Evolutionary conservation across 2,888 invertebrate genomes (phyloP).

Genomic region (Nematopogon swammerdamellus): DNA sequence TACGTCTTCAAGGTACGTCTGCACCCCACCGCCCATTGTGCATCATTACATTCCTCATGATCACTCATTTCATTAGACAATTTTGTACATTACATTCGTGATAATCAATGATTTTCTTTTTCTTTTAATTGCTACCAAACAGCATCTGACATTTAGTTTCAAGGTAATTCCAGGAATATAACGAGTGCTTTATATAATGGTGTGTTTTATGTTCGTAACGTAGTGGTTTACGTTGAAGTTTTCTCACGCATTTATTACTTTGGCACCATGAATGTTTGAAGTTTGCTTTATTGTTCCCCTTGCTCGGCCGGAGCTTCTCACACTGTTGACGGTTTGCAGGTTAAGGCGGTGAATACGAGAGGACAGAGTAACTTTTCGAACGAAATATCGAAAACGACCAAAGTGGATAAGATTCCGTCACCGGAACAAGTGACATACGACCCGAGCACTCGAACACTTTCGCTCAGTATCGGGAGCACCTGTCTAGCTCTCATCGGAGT

Average conservation of each 20-base stretch:
- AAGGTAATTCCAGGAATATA: conserved; percentile 33
- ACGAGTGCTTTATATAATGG: conserved; percentile 11
- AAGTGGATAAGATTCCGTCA: conserved; percentile 78
- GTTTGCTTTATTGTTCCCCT: background rate
- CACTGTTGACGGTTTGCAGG: conserved; percentile 36
- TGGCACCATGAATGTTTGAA: conserved; percentile 5
- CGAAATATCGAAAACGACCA: conserved; percentile 76
- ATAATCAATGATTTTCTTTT: conserved; percentile 28
- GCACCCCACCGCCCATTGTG: conserved; percentile 1
- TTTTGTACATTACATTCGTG: conserved; percentile 10
- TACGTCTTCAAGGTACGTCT: conserved; percentile 77
- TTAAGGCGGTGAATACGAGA: conserved; percentile 84
- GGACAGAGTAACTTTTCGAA: conserved; percentile 86
- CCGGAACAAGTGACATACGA: conserved; percentile 82
- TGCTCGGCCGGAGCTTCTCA: background rate
- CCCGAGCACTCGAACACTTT: conserved; percentile 69
- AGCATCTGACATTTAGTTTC: conserved; percentile 51
- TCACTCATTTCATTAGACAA: conserved; percentile 1
- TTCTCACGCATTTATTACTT: conserved; percentile 14
- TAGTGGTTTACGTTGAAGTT: conserved; percentile 13
- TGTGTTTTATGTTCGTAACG: conserved; percentile 3
- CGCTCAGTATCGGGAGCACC: conserved; percentile 77
- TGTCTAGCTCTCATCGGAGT: conserved; percentile 75
- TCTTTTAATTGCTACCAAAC: conserved; percentile 45
- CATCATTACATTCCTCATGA: background rate